phyloP scores from a whole-genome alignment of 2,888 invertebrate genomes.

The Ligdia adustata region DNA sequence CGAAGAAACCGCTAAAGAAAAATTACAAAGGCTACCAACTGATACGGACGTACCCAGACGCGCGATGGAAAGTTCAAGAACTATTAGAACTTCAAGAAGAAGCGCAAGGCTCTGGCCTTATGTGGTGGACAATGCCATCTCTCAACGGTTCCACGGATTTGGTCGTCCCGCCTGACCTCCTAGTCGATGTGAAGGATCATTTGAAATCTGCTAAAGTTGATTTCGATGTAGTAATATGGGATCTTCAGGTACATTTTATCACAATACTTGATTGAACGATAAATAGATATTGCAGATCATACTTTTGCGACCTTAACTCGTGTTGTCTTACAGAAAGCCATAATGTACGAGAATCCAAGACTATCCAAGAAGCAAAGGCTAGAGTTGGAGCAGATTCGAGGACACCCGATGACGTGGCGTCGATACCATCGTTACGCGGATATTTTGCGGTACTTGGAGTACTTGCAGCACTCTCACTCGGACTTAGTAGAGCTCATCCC shows the following conservation, averaged over 20 bases:
- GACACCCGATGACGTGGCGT: conserved; percentile 88
- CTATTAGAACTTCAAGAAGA: conserved; percentile 77
- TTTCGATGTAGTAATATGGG: conserved; percentile 87
- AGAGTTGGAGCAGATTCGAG: conserved; percentile 82
- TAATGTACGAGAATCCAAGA: conserved; percentile 87
- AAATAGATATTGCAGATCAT: neutral
- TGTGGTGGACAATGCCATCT: conserved; percentile 80
- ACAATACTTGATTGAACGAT: neutral
- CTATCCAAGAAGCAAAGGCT: conserved; percentile 85
- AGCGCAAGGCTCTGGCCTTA: conserved; percentile 74
- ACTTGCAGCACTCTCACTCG: conserved; percentile 86
- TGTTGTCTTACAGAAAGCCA: conserved; percentile 83
- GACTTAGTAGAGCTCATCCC: conserved; percentile 87
- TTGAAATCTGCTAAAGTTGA: conserved; percentile 85
- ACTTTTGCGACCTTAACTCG: neutral
- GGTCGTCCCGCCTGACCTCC: conserved; percentile 87
- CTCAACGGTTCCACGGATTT: conserved; percentile 86
- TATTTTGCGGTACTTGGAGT: conserved; percentile 87
- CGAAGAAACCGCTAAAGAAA: conserved; percentile 69
- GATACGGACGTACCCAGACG: conserved; percentile 70
- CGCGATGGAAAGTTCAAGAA: conserved; percentile 71
- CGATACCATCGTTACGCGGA: conserved; percentile 89
- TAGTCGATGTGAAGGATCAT: conserved; percentile 83
- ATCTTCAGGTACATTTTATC: conserved; percentile 85
- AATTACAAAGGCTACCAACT: conserved; percentile 84